These are phyloP conservation scores for Callinectes sapidus DNA, from an alignment of 2,888 invertebrate species.

Conservation along the genomic window DNA sequence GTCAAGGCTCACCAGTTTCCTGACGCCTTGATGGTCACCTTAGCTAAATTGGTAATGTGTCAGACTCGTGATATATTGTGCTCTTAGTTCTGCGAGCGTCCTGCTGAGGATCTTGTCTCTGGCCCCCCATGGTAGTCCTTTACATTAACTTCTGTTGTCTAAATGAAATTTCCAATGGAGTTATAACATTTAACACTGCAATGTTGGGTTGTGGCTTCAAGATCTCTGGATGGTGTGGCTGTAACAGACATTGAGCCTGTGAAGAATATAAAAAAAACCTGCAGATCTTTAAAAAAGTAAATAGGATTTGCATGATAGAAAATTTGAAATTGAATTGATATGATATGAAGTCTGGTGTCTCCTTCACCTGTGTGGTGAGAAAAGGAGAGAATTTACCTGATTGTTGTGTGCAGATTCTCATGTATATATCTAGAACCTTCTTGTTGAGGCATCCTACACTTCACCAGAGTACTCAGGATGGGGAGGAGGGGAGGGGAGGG, in stretches of 20 bases:
- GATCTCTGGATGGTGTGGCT: background rate
- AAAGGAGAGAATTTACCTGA: background rate
- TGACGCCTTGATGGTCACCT: too few species aligned
- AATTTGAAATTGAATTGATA: background rate
- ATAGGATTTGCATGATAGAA: background rate
- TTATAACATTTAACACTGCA: too few species aligned
- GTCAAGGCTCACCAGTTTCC: too few species aligned
- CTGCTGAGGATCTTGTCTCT: too few species aligned
- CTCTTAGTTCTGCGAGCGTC: too few species aligned
- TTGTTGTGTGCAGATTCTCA: slow-evolving; percentile 5
- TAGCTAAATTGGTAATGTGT: too few species aligned
- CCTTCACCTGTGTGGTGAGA: background rate
- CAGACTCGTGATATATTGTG: too few species aligned
- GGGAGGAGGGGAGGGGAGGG: background rate
- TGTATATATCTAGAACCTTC: background rate
- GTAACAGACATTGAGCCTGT: background rate
- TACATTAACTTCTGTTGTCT: too few species aligned
- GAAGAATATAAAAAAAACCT: background rate
- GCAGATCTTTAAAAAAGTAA: background rate
- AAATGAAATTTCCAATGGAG: too few species aligned
- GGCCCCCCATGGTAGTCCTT: too few species aligned
- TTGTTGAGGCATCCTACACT: background rate
- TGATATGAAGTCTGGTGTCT: background rate
- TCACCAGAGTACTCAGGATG: background rate
- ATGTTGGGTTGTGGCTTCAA: background rate